These are phyloP conservation scores for Lanistes nyassanus DNA, from an alignment of 1,140 invertebrate species.

Conservation along the genomic window DNA sequence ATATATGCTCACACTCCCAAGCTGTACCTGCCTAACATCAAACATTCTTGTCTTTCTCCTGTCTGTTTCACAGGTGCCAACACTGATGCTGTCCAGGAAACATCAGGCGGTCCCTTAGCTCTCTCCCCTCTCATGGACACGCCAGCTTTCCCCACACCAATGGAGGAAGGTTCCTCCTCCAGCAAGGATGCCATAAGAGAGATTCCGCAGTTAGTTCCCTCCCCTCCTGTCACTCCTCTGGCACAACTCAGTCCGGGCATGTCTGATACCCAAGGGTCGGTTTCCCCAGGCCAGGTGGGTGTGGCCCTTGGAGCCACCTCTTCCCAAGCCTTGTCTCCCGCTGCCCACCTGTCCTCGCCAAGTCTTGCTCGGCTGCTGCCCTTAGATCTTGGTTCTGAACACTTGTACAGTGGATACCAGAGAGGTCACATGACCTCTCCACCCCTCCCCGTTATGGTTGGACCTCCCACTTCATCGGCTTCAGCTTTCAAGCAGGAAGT, in stretches of 20 bases:
- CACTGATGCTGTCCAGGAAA: conserved; percentile 9
- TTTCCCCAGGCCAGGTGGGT: neutral
- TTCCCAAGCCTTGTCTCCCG: neutral
- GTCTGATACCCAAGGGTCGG: conserved; percentile 3
- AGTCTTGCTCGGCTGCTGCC: neutral
- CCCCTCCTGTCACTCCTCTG: neutral
- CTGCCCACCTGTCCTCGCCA: conserved; percentile 12
- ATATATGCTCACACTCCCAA: too few species aligned
- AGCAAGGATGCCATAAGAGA: neutral
- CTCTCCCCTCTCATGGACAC: conserved; percentile 24
- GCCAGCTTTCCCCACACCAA: neutral
- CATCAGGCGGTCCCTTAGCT: conserved; percentile 10
- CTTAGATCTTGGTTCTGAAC: neutral
- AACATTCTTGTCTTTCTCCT: neutral
- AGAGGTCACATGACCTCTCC: neutral
- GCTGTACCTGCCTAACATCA: too few species aligned
- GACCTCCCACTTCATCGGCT: neutral
- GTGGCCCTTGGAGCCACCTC: neutral
- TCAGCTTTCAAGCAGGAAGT: conserved; percentile 39
- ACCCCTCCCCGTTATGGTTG: conserved; percentile 10
- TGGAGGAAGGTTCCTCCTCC: neutral
- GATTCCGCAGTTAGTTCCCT: neutral
- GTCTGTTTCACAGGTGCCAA: conserved; percentile 20
- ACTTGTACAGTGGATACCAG: neutral
- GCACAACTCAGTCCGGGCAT: conserved; percentile 12